Evolutionary conservation across 2,113 vertebrate genomes (phyloP).

Genomic region (Daboia siamensis): DNA sequence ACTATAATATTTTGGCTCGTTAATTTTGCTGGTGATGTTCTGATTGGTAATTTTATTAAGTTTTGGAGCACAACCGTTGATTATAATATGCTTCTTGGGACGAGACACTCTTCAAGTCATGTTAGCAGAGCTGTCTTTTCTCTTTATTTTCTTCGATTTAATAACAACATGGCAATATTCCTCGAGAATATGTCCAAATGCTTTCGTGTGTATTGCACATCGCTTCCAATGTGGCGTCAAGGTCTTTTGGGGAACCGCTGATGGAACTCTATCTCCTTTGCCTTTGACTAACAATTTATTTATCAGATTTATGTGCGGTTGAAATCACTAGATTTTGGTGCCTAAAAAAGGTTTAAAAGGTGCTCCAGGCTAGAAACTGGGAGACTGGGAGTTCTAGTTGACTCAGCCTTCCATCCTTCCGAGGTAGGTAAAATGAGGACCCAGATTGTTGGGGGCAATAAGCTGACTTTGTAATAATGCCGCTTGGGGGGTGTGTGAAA

Average conservation of each 20-base stretch:
- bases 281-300: background rate
- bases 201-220: conserved; percentile 45
- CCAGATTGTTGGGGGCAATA: too few species aligned
- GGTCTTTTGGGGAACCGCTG: conserved; percentile 28
- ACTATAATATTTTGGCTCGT: conserved; percentile 75
- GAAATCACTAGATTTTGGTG: background rate
- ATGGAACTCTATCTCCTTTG: background rate
- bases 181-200: conserved; percentile 47
- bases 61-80: conserved; percentile 65
- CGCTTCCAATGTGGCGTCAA: conserved; percentile 56
- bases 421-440: too few species aligned
- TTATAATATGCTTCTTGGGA: conserved; percentile 68
- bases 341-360: background rate
- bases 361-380: background rate
- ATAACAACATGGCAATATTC: conserved; percentile 17
- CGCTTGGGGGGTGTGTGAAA: too few species aligned
- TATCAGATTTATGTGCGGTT: background rate
- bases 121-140: background rate
- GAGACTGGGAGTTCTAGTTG: background rate
- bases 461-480: too few species aligned
- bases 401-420: too few species aligned
- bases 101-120: conserved; percentile 9
- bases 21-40: conserved; percentile 72
- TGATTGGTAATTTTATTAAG: conserved; percentile 74
- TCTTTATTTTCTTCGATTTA: conserved; percentile 45